Conservation (phyloP, 2,113 vertebrate species). For the Eptesicus fuscus region DNA sequence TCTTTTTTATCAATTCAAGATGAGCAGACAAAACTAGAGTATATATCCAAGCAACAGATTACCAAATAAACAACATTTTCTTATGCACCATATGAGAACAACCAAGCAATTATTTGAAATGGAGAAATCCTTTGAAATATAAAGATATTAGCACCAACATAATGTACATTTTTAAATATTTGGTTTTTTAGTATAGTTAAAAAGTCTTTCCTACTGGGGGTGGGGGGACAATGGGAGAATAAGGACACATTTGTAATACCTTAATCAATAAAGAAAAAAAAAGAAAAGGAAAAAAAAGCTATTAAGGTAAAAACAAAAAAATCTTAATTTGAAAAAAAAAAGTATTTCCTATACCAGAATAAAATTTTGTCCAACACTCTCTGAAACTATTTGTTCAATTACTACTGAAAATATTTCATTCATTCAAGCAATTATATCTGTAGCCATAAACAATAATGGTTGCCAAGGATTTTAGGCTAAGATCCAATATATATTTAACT, state of each 20-base stretch:
- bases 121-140: not conserved
- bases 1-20: not conserved
- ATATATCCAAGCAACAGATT: not conserved
- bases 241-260: too few species aligned
- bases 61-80: not conserved
- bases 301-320: too few species aligned
- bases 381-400: not conserved
- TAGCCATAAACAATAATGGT: not conserved
- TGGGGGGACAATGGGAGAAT: too few species aligned
- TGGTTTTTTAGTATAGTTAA: not conserved
- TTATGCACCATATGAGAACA: not conserved
- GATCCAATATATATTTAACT: slow-evolving; percentile 61
- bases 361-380: slow-evolving; percentile 13
- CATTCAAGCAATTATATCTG: not conserved
- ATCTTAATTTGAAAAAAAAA: not conserved
- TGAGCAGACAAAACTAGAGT: not conserved
- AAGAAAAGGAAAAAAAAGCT: too few species aligned
- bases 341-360: not conserved
- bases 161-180: not conserved
- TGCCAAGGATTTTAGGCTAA: slow-evolving; percentile 63
- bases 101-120: not conserved
- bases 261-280: too few species aligned
- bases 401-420: slow-evolving; percentile 54
- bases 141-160: not conserved
- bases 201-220: not conserved